Percentiles rank a stretch among this genome's conserved stretches.
Conservation (phyloP, 2,797 vertebrate genomes). For the Naso thynnoides region DNA sequence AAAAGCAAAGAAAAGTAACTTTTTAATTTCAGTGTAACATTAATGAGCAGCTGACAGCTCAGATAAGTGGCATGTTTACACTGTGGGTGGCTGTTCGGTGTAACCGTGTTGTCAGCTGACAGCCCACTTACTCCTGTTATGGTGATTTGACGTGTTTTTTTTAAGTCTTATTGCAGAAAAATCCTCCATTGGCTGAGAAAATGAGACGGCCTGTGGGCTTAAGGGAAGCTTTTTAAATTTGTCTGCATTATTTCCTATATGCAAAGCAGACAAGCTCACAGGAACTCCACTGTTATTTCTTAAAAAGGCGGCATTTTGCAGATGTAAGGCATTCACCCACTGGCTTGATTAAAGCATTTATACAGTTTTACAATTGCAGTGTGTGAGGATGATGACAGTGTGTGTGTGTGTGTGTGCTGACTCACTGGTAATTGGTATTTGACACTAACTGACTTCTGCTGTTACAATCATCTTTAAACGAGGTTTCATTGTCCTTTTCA, state of each 20-base stretch:
- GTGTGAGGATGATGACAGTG: background rate
- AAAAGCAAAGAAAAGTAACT: slow-evolving; percentile 5
- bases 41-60: slow-evolving; percentile 41
- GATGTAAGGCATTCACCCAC: slow-evolving; percentile 2
- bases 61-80: slow-evolving; percentile 57
- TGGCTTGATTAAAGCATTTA: slow-evolving; percentile 17
- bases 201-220: slow-evolving; percentile 35
- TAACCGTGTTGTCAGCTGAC: slow-evolving; percentile 45
- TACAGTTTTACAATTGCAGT: background rate
- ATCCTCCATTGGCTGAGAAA: slow-evolving; percentile 48
- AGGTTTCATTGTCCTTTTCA: slow-evolving; percentile 20
- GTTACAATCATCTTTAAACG: slow-evolving; percentile 40
- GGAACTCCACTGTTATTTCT: background rate
- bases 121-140: slow-evolving; percentile 54
- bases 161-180: slow-evolving; percentile 8
- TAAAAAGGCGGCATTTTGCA: slow-evolving; percentile 10
- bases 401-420: background rate
- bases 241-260: slow-evolving; percentile 28
- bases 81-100: slow-evolving; percentile 48
- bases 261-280: slow-evolving; percentile 12
- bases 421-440: slow-evolving; percentile 27
- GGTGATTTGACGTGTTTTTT: slow-evolving; percentile 23
- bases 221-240: slow-evolving; percentile 37
- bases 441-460: slow-evolving; percentile 20
- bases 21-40: background rate